phyloP scores from a whole-genome alignment of 2,797 vertebrate genomes.

The Valencia hispanica region DNA sequence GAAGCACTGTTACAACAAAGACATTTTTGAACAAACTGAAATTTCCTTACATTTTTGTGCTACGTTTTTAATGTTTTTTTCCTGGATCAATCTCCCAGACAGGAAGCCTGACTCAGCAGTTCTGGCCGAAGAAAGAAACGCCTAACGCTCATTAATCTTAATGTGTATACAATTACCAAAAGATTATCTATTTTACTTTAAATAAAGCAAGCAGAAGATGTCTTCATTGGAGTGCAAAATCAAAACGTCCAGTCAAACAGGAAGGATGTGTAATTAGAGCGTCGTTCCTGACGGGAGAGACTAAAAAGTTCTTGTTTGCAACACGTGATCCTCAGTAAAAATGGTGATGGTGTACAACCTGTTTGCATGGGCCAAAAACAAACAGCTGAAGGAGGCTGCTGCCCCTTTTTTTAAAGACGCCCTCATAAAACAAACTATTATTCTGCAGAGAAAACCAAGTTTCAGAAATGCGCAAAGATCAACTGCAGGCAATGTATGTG shows the following conservation, averaged over 20 bases:
- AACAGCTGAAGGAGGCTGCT: neutral
- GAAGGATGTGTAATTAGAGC: neutral
- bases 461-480: neutral
- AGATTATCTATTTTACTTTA: neutral
- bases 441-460: neutral
- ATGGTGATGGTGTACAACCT: neutral
- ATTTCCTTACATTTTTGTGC: too few relatives aligned
- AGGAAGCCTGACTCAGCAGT: neutral
- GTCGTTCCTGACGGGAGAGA: neutral
- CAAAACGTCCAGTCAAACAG: neutral
- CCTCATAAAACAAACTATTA: neutral
- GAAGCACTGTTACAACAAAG: too few relatives aligned
- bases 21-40: too few relatives aligned
- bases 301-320: neutral
- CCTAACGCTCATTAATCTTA: neutral
- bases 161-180: neutral
- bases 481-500: neutral
- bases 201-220: neutral
- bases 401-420: neutral
- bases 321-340: neutral
- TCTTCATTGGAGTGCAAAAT: neutral
- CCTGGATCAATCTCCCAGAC: neutral
- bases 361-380: neutral
- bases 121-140: neutral
- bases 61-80: neutral